Evolutionary conservation across 2,797 vertebrate species (phyloP).

Genomic region (Arrhamphus sclerolepis): DNA sequence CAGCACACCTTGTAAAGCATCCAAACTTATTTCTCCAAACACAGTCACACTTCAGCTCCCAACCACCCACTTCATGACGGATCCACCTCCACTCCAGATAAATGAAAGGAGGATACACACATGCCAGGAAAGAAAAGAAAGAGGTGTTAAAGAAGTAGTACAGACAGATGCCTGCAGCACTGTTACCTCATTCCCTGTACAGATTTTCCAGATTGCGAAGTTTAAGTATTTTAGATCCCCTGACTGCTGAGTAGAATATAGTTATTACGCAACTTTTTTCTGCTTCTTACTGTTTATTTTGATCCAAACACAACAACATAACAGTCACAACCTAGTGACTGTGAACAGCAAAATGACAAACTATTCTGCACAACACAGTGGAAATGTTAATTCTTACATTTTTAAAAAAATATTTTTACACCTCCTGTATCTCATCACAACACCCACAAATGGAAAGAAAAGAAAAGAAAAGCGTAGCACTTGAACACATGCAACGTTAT

Average conservation of each 20-base stretch:
- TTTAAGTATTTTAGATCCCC: slow-evolving; percentile 53
- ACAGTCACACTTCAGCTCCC: slow-evolving; percentile 62
- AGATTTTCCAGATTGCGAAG: slow-evolving; percentile 55
- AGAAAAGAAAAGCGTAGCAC: too few species aligned
- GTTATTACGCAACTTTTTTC: slow-evolving; percentile 27
- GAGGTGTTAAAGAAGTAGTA: slow-evolving; percentile 32
- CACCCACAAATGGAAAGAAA: too few species aligned
- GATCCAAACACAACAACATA: too few species aligned
- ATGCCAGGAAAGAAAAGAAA: slow-evolving; percentile 29
- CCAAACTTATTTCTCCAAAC: slow-evolving; percentile 53
- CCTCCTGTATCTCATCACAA: too few species aligned
- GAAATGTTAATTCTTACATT: too few species aligned
- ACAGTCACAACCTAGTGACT: too few species aligned
- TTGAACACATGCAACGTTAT: too few species aligned
- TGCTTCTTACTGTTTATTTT: slow-evolving; percentile 10
- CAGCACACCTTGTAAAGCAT: slow-evolving; percentile 54
- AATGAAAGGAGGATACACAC: slow-evolving; percentile 40
- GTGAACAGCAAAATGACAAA: too few species aligned
- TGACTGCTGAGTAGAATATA: slow-evolving; percentile 27
- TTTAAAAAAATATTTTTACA: too few species aligned
- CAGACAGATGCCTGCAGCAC: slow-evolving; percentile 60
- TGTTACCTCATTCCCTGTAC: slow-evolving; percentile 74
- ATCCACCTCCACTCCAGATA: slow-evolving; percentile 50
- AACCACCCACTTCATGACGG: slow-evolving; percentile 50
- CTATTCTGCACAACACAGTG: too few species aligned